Evolutionary conservation across 2,797 vertebrate genomes (phyloP).

Genomic region (Mormyrops boulengeri): DNA sequence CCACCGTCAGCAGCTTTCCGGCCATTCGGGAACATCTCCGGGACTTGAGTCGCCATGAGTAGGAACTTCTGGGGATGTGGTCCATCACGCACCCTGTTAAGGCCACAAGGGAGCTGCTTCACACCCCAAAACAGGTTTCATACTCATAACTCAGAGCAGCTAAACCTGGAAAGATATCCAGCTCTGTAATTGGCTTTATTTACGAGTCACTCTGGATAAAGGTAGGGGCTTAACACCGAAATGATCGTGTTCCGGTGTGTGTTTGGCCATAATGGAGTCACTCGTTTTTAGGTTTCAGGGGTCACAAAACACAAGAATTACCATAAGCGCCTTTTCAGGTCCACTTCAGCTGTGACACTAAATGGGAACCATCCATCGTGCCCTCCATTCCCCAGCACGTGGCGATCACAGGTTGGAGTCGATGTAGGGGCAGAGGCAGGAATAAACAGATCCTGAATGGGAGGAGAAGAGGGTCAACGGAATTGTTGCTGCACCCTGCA

Average conservation of each 20-base stretch:
- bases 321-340: slow-evolving; percentile 17
- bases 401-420: slow-evolving; percentile 33
- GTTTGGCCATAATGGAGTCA: background rate
- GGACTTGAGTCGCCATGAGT: background rate
- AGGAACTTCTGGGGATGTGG: background rate
- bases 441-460: background rate
- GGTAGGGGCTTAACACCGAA: background rate
- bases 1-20: background rate
- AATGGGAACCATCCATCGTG: slow-evolving; percentile 29
- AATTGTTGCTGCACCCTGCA: background rate
- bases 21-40: background rate
- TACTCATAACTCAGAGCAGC: background rate
- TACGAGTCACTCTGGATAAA: background rate
- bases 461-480: background rate
- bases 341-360: slow-evolving; percentile 38
- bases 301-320: background rate
- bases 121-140: background rate
- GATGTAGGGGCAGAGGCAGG: background rate
- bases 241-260: background rate
- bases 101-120: background rate
- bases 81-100: background rate
- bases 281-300: background rate
- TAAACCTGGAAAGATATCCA: background rate
- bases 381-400: slow-evolving; percentile 55
- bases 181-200: background rate